Percentiles rank a stretch among this genome's conserved stretches.
These are phyloP conservation scores for Chrysomela aeneicollis DNA, from an alignment of 2,888 invertebrate genomes.

Conservation along the genomic window DNA sequence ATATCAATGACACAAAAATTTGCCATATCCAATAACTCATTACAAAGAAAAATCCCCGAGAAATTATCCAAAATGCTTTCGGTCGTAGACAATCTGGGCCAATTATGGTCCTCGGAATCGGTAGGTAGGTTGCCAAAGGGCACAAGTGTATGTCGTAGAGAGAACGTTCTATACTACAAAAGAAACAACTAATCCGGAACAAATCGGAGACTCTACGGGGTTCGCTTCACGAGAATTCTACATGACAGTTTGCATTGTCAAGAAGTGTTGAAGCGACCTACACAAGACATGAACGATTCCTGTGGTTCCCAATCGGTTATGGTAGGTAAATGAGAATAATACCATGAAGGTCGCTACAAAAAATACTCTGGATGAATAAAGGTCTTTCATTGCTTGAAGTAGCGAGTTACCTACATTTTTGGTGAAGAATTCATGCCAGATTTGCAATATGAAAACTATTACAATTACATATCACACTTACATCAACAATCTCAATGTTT, in stretches of 20 bases:
- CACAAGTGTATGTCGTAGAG: slow-evolving; percentile 30
- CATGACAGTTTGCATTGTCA: slow-evolving; percentile 45
- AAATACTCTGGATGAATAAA: too few relatives aligned
- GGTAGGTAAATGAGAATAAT: neutral
- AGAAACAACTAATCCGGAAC: slow-evolving; percentile 43
- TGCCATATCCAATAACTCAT: slow-evolving; percentile 10
- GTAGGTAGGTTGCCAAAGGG: slow-evolving; percentile 3
- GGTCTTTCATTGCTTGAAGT: too few relatives aligned
- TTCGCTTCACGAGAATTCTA: slow-evolving; percentile 45
- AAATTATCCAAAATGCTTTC: neutral
- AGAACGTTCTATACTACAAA: slow-evolving; percentile 23
- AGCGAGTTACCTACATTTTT: too few relatives aligned
- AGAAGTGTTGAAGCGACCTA: slow-evolving; percentile 42
- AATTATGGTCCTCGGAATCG: slow-evolving; percentile 24
- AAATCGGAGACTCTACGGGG: slow-evolving; percentile 43
- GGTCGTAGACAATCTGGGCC: slow-evolving; percentile 21
- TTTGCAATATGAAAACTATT: too few relatives aligned
- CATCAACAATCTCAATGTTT: too few relatives aligned
- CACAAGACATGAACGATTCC: slow-evolving; percentile 23
- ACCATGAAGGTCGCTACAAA: too few relatives aligned
- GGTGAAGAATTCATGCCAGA: too few relatives aligned
- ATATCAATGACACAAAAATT: slow-evolving; percentile 15
- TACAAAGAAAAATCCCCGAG: neutral
- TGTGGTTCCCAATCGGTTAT: slow-evolving; percentile 27
- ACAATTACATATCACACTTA: too few relatives aligned